Conservation (phyloP, 2,888 invertebrate genomes). For the Psococerastis gibbosa region DNA sequence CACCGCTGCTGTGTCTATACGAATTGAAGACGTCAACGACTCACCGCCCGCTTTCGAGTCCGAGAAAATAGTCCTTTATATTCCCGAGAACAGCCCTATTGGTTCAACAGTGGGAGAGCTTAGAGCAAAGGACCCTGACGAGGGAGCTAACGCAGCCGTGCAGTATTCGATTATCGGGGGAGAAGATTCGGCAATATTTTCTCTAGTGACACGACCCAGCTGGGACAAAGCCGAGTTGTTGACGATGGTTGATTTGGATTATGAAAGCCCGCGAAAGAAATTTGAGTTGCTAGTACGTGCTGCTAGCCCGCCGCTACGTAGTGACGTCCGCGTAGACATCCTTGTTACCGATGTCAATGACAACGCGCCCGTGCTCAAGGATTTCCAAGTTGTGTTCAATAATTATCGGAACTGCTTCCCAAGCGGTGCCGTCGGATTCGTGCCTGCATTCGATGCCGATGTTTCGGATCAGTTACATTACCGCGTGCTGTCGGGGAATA, state of each 20-base stretch:
- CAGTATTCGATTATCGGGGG: slow-evolving; percentile 91
- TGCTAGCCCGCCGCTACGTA: slow-evolving; percentile 72
- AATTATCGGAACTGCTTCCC: slow-evolving; percentile 90
- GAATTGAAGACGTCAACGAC: slow-evolving; percentile 76
- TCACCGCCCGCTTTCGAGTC: slow-evolving; percentile 79
- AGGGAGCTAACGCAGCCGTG: slow-evolving; percentile 76
- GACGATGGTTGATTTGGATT: slow-evolving; percentile 83
- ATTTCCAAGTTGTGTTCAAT: slow-evolving; percentile 86
- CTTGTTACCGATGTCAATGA: slow-evolving; percentile 88
- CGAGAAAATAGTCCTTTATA: slow-evolving; percentile 70
- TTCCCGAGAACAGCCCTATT: slow-evolving; percentile 90
- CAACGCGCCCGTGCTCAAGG: slow-evolving; percentile 77
- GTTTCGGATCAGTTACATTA: slow-evolving; percentile 72
- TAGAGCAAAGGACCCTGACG: slow-evolving; percentile 79
- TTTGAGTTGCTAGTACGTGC: slow-evolving; percentile 80
- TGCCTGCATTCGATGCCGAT: slow-evolving; percentile 90
- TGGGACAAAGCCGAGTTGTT: slow-evolving; percentile 72
- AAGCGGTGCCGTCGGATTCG: slow-evolving; percentile 70
- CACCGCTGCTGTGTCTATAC: slow-evolving; percentile 52
- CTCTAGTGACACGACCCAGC: slow-evolving; percentile 59
- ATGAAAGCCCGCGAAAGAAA: slow-evolving; percentile 81
- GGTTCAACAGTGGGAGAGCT: slow-evolving; percentile 87
- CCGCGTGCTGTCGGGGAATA: slow-evolving; percentile 76
- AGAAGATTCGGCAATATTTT: slow-evolving; percentile 73
- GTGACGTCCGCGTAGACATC: slow-evolving; percentile 74